Evolutionary conservation across 2,888 invertebrate genomes (phyloP).

Genomic region (Oscheius myriophilus): DNA sequence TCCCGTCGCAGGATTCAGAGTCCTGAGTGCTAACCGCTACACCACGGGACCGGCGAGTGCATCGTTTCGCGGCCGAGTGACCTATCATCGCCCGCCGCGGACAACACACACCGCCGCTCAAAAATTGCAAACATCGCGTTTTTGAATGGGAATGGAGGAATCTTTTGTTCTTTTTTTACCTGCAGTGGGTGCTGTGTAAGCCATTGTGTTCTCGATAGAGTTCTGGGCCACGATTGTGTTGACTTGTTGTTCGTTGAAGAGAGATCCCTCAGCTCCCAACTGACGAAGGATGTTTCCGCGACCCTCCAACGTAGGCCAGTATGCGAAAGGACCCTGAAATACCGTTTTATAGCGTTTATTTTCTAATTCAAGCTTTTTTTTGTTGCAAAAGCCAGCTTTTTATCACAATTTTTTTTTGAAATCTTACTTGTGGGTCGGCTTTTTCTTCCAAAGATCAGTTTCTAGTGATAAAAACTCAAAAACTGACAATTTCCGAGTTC

Average conservation of each 20-base stretch:
- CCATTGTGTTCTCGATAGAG: conserved; percentile 64
- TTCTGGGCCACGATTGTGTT: conserved; percentile 63
- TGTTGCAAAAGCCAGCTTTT: too few species aligned
- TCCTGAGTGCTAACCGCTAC: conserved; percentile 51
- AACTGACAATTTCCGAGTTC: too few species aligned
- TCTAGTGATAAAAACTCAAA: too few species aligned
- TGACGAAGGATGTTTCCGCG: conserved; percentile 46
- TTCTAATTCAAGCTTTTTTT: too few species aligned
- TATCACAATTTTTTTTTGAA: too few species aligned
- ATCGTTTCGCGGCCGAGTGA: too few species aligned
- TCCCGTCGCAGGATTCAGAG: conserved; percentile 49
- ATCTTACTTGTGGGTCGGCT: too few species aligned
- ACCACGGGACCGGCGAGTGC: conserved; percentile 8
- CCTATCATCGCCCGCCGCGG: not conserved
- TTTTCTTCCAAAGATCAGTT: too few species aligned
- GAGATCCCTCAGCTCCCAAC: conserved; percentile 56
- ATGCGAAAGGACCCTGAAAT: conserved; percentile 29
- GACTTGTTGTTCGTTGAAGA: conserved; percentile 64
- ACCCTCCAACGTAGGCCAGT: conserved; percentile 65
- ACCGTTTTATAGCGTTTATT: too few species aligned
- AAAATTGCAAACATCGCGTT: too few species aligned
- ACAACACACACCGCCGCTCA: too few species aligned
- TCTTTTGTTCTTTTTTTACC: conserved; percentile 12
- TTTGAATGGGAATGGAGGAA: too few species aligned
- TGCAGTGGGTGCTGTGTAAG: conserved; percentile 64